A percentile compares a stretch with the other conserved stretches of the same genome.
These are phyloP conservation scores for Bhutanitis thaidina DNA, from an alignment of 2,888 invertebrate genomes.

Conservation along the genomic window DNA sequence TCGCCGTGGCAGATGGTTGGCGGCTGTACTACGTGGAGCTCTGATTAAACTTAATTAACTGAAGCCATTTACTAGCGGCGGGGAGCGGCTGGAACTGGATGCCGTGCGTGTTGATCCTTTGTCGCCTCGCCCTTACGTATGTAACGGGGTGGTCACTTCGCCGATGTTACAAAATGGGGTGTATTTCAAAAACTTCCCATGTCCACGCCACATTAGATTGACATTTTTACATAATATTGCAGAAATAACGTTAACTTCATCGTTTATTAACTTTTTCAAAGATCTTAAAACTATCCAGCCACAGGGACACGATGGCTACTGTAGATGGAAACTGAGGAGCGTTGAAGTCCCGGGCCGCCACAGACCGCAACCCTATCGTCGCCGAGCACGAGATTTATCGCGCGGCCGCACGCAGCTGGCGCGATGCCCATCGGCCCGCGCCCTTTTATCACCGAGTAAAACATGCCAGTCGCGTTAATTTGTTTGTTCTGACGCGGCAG, in stretches of 20 bases:
- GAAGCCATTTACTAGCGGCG: conserved; percentile 72
- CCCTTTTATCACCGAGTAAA: conserved; percentile 75
- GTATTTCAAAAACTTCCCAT: background rate
- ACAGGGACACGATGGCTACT: no score
- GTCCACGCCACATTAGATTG: no score
- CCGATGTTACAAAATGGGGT: background rate
- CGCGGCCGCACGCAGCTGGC: conserved; percentile 68
- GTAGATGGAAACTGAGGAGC: background rate
- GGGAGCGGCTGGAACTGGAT: conserved; percentile 36
- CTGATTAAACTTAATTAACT: conserved; percentile 80
- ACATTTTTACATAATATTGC: no score
- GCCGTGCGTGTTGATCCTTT: conserved; percentile 33
- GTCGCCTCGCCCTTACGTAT: conserved; percentile 24
- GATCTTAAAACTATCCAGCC: no score
- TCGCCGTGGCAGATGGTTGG: conserved; percentile 64
- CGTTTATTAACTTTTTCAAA: no score
- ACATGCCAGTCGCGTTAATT: conserved; percentile 75
- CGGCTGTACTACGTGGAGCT: conserved; percentile 47
- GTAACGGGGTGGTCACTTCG: conserved; percentile 22
- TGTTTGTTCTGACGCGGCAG: conserved; percentile 75
- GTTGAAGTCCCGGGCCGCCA: background rate
- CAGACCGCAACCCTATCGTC: conserved; percentile 28
- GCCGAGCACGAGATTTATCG: conserved; percentile 59
- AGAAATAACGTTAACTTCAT: no score
- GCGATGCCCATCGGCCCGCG: conserved; percentile 61